Base-by-base conservation (phyloP, 2,888 invertebrate genomes). In the Polietes domitor region DNA sequence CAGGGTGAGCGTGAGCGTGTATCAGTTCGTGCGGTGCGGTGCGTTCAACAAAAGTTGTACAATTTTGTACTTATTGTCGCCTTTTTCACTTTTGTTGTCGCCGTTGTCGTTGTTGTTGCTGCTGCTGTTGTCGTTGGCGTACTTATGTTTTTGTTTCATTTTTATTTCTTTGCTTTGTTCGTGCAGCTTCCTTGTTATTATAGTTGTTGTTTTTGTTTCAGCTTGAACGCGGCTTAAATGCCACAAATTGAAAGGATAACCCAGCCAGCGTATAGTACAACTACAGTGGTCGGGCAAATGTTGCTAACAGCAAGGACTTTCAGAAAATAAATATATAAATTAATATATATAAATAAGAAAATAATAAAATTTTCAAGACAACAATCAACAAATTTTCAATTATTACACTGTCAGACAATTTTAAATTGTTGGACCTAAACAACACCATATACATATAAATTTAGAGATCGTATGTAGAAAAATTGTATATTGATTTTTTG, bases 211-310 rank as follows among this genome's bases (percentile, higher is more conserved):
- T 68, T 17, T 24, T 37, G 24, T 70, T 83, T 68, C 28, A 75
- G 77, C 70, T 50, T 70, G 61, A 80, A 75, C 70, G 65, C 58
- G 61, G 72, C 80, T 76, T 79, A 76, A 77, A 80, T 63, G 61
- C 77, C 70, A 70, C 55, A 70, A 70, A 74, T 63, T 73, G 21
- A 55, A 77, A 58, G 77, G 75, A 77, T 83, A 83, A 80, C 65
- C 77, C 6, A 2, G 47, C n/a, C n/a, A 47, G n/a, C 15, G 47
- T 47, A 15, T 47, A 47, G n/a, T 2, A n/a, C n/a, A 47, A 47
- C 37, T 41, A 12, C 41, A 10, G 47, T 47, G 47, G n/a, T n/a
- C n/a, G n/a, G n/a, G n/a, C n/a, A n/a, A n/a, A n/a, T n/a, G n/a
- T n/a, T n/a, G n/a, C n/a, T n/a, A n/a, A n/a, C n/a, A n/a, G n/a